Conservation (phyloP, 2,888 invertebrate genomes). For the Coelinius sp. region DNA sequence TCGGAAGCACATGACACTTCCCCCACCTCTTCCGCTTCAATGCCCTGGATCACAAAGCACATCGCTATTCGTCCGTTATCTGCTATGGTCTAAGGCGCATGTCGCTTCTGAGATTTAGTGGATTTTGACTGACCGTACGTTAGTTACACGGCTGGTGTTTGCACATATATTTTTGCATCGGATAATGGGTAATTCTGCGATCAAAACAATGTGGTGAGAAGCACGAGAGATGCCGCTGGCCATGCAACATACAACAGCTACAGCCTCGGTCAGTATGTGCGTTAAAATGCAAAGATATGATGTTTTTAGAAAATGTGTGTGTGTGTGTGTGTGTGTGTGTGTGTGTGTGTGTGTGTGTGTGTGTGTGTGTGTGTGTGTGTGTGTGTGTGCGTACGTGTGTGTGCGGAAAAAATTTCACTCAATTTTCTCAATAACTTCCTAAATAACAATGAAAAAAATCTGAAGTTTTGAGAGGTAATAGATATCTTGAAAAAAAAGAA, state of each 20-base stretch:
- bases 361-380: too few species aligned
- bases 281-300: too few species aligned
- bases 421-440: too few species aligned
- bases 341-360: too few species aligned
- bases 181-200: slow-evolving; percentile 70
- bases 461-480: too few species aligned
- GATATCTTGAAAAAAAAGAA: too few species aligned
- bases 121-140: slow-evolving; percentile 57
- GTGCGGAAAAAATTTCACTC: too few species aligned
- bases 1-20: neutral
- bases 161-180: slow-evolving; percentile 70
- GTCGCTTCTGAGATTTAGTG: slow-evolving; percentile 56
- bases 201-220: slow-evolving; percentile 53
- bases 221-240: slow-evolving; percentile 50
- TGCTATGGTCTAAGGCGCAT: slow-evolving; percentile 61
- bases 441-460: too few species aligned
- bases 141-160: slow-evolving; percentile 65
- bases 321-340: too few species aligned
- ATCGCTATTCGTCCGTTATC: slow-evolving; percentile 63
- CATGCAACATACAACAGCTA: slow-evolving; percentile 21
- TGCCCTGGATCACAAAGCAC: slow-evolving; percentile 66
- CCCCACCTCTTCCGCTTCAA: neutral
- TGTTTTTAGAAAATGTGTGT: too few species aligned
- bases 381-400: too few species aligned
- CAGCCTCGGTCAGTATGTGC: neutral